phyloP scores from a whole-genome alignment of 2,888 invertebrate species.

The Erannis defoliaria region DNA sequence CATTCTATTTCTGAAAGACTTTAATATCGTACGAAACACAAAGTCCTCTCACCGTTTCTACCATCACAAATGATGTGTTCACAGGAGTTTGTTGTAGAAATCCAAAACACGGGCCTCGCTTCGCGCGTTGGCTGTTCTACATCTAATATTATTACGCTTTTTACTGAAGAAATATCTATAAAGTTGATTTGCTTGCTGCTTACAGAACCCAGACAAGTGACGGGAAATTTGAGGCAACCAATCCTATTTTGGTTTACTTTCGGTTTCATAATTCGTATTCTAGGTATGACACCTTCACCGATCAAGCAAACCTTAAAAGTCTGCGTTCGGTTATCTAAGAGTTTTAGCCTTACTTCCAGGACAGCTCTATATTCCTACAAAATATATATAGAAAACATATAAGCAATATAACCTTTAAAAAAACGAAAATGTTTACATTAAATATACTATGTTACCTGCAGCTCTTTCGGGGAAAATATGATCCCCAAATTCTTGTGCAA shows the following conservation, averaged over 20 bases:
- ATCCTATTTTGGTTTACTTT: slow-evolving; percentile 59
- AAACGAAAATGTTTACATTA: not conserved
- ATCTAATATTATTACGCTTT: slow-evolving; percentile 60
- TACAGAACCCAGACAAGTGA: slow-evolving; percentile 76
- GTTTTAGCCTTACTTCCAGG: slow-evolving; percentile 74
- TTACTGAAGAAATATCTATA: slow-evolving; percentile 71
- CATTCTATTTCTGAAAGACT: too few relatives aligned
- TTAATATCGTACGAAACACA: not conserved
- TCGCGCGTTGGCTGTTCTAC: slow-evolving; percentile 58
- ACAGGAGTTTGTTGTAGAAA: slow-evolving; percentile 54
- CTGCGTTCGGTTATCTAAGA: slow-evolving; percentile 71
- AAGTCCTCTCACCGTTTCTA: slow-evolving; percentile 56
- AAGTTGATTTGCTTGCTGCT: slow-evolving; percentile 65
- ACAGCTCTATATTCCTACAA: slow-evolving; percentile 79
- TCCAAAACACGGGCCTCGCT: slow-evolving; percentile 70
- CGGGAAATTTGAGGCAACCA: slow-evolving; percentile 66
- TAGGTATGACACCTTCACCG: slow-evolving; percentile 79
- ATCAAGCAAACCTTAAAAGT: slow-evolving; percentile 77
- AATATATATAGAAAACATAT: slow-evolving; percentile 6
- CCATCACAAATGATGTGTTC: slow-evolving; percentile 56
- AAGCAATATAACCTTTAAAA: not conserved
- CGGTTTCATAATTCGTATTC: slow-evolving; percentile 69
- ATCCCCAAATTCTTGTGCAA: slow-evolving; percentile 74
- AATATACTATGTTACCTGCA: slow-evolving; percentile 62
- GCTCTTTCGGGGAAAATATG: slow-evolving; percentile 73